phyloP scores from a whole-genome alignment of 2,797 vertebrate genomes.

The Sebastes dallii region DNA sequence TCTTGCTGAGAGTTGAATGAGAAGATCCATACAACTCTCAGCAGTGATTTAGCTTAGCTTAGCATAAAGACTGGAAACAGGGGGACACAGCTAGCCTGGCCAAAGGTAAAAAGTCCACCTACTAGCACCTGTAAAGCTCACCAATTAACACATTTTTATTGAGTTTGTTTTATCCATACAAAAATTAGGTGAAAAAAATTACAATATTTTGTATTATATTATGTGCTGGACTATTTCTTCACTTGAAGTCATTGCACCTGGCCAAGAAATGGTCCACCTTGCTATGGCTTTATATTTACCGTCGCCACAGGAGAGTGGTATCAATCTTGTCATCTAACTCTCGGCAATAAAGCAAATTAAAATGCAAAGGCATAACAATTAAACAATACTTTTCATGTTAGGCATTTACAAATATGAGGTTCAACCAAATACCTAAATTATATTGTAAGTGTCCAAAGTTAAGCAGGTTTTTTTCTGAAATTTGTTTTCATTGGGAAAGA shows the following conservation, averaged over 20 bases:
- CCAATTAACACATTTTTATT: neutral
- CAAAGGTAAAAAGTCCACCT: neutral
- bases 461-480: neutral
- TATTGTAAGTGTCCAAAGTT: neutral
- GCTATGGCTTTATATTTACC: neutral
- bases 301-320: neutral
- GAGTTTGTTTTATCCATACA: neutral
- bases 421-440: neutral
- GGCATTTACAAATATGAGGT: neutral
- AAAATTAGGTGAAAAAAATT: neutral
- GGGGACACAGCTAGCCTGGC: neutral
- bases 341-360: neutral
- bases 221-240: neutral
- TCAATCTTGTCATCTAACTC: neutral
- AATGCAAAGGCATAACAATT: neutral
- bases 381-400: neutral
- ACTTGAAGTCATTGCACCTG: neutral
- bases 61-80: neutral
- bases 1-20: neutral
- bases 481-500: constrained; percentile 41
- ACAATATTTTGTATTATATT: too few species aligned
- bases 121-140: neutral
- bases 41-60: neutral
- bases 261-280: neutral
- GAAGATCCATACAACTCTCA: neutral